Evolutionary conservation across 2,113 vertebrate genomes (phyloP).

Genomic region (Rhipidura dahli): DNA sequence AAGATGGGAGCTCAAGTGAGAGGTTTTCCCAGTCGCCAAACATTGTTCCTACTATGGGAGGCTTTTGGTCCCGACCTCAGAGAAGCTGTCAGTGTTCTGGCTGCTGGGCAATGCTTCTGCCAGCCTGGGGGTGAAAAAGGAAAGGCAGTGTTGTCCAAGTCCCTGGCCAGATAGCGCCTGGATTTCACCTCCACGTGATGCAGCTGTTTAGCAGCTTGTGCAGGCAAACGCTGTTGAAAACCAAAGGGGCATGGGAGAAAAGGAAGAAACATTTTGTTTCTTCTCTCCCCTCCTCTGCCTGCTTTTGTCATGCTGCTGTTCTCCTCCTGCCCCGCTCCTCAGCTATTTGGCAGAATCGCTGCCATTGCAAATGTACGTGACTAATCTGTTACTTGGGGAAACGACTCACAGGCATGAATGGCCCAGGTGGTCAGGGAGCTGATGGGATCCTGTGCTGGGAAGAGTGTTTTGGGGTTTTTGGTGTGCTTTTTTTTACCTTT

Average conservation of each 20-base stretch:
- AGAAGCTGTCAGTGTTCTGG: neutral
- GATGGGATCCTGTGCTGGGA: neutral
- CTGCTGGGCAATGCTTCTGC: neutral
- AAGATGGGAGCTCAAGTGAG: neutral
- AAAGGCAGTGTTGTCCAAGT: neutral
- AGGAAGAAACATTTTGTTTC: neutral
- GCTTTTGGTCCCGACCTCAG: neutral
- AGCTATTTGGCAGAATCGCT: conserved; percentile 14
- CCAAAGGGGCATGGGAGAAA: neutral
- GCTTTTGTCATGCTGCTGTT: neutral
- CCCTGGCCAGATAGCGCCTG: neutral
- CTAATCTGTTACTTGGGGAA: conserved; percentile 61
- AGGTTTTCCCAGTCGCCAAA: neutral
- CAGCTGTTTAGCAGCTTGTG: neutral
- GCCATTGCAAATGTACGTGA: conserved; percentile 49
- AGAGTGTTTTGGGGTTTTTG: neutral
- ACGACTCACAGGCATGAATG: conserved; percentile 26
- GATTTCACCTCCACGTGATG: neutral
- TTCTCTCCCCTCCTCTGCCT: neutral
- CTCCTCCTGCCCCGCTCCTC: neutral
- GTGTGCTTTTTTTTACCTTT: neutral
- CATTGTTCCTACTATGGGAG: neutral
- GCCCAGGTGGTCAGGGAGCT: conserved; percentile 10
- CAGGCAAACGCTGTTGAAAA: neutral
- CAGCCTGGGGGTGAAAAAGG: neutral